Evolutionary conservation across 1,140 invertebrate species (phyloP), one percentile per base, ranked within the genome.

Genomic region (Panagrolaimus sp.): DNA sequence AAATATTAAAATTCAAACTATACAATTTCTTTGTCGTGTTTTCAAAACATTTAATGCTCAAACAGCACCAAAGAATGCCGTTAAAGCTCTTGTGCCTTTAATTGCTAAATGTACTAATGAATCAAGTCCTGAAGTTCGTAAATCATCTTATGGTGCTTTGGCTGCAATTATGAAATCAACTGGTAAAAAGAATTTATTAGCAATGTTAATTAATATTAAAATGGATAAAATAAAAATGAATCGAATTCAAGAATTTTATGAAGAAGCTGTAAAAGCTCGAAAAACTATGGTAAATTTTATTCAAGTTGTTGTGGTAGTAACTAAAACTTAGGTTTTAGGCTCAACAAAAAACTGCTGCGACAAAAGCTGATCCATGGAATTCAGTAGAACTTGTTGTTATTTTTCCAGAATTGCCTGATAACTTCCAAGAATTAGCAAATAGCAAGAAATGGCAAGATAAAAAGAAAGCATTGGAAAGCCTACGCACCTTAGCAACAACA

Each of bases 381-480:
- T 83, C 96, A 1, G 82, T 96, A 8, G 90, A 92, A 75, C 90
- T 93, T 0, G 91, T 96, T 31, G 91, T 98, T 80, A 92, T 98
- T 78, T 80, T 98, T 0, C 89, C 91, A 2, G 91, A 93, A 83
- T 82, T 98, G 25, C 92, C 93, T 0, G 93, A 94, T 86, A 91
- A 97, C 84, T 98, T 96, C 83, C 94, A 90, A 80, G 92, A 94
- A 9, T 92, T 95, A 84, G 75, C 80, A 66, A 93, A 97, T 84
- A 91, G 91, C 0, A 96, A 96, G 82, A 97, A 97, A 80, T 98
- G 95, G 95, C 91, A 93, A 80, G 91, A 96, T 63, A 87, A 94
- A 9, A 96, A 95, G 83, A 92, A 96, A 83, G 89, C 90, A 0
- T 78, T 98, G 5, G 92, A 93, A 76, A 84, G 85, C 1, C 82